Evolutionary conservation across 2,113 vertebrate species (phyloP), one percentile per base, ranked within the genome.

Genomic region (Hystrix brachyura): DNA sequence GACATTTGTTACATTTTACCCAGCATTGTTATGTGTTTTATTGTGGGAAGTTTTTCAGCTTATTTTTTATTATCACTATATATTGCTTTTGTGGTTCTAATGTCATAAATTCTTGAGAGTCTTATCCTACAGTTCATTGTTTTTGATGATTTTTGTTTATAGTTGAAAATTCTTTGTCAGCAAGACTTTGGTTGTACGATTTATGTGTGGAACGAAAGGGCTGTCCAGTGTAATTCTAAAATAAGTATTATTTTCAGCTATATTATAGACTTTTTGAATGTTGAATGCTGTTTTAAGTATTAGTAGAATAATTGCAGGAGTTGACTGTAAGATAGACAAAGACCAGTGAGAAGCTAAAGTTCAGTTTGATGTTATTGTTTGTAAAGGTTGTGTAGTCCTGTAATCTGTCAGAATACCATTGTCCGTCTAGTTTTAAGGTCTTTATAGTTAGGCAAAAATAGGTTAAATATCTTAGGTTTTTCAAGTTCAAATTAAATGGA

Each of bases 391-490:
- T 83, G 0, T 87, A 34, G n/a, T 74, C 32, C 43, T 88, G 29
- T 67, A 60, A n/a, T 74, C 43, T 86, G 43, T 46, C 80, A 80
- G 27, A 97, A 85, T 92, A 48, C 38, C 23, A 34, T 88, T 46
- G 29, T 55, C n/a, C 1, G 0, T 91, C 48, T 84, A 67, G 55
- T 84, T 88, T 94, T 94, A 88, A 71, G 43, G 25, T 84, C 38
- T 92, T 81, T 57, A 69, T 18, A 79, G 14, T 95, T 94, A 91
- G 55, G 8, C 15, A 95, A 74, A 91, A 92, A 86, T 67, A 91
- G 53, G 17, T 34, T 51, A 38, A 90, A 32, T 59, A 72, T 69
- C 48, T 74, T 80, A 95, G 80, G 32, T 48, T 59, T 84, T 95
- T 88, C 55, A 94, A 57, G 32, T 94, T 95, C 57, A 65, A 81